phyloP scores from a whole-genome alignment of 2,113 vertebrate species.

The Lynx canadensis region DNA sequence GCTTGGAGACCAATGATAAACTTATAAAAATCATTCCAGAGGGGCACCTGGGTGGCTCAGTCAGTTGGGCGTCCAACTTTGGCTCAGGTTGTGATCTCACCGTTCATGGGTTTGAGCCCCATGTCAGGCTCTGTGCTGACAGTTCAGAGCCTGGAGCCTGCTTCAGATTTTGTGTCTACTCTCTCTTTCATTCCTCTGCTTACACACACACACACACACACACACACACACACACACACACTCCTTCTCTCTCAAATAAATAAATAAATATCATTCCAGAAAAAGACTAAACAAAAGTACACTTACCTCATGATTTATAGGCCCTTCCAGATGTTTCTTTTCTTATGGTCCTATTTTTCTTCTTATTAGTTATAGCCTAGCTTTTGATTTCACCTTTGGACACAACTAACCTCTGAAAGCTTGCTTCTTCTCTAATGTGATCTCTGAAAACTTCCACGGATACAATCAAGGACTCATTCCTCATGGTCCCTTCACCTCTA shows the following conservation, averaged over 20 bases:
- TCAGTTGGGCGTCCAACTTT: no score
- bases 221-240: no score
- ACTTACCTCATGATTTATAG: constrained; percentile 65
- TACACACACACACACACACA: no score
- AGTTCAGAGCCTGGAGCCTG: no score
- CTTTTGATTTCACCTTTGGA: constrained; percentile 45
- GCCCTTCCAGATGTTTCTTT: constrained; percentile 36
- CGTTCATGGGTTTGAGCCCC: no score
- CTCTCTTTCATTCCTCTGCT: no score
- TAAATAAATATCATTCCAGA: not conserved
- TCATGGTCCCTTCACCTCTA: constrained; percentile 42
- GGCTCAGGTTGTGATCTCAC: no score
- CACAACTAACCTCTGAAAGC: constrained; percentile 37
- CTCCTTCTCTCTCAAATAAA: no score
- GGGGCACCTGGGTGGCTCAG: no score
- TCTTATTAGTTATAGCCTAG: constrained; percentile 37
- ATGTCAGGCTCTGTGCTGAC: no score
- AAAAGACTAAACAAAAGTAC: constrained; percentile 2
- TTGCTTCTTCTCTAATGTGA: constrained; percentile 53
- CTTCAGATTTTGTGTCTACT: no score
- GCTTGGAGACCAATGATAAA: constrained; percentile 2
- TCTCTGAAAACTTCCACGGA: constrained; percentile 45
- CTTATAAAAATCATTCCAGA: not conserved
- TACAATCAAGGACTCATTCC: constrained; percentile 52
- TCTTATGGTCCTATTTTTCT: constrained; percentile 20